A percentile compares a stretch with the other conserved stretches of the same genome.
These are phyloP conservation scores for Augochlora pura DNA, from an alignment of 1,140 invertebrate species.

Conservation along the genomic window DNA sequence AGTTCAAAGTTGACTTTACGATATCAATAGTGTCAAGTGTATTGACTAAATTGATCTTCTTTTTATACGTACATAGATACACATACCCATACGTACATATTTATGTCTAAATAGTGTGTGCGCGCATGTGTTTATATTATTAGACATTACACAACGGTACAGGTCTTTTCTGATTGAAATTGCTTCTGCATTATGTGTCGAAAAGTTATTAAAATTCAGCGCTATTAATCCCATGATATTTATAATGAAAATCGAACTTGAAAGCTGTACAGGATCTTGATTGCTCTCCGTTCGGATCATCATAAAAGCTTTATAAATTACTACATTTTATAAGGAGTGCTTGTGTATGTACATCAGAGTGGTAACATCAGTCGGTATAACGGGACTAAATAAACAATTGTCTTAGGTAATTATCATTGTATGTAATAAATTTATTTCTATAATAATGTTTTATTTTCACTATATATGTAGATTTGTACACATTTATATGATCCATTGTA, in stretches of 20 bases:
- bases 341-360: constrained; percentile 29
- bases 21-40: constrained; percentile 41
- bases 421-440: constrained; percentile 49
- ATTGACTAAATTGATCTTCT: constrained; percentile 17
- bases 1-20: constrained; percentile 53
- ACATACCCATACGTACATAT: constrained; percentile 13
- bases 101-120: constrained; percentile 14
- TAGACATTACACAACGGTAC: not conserved
- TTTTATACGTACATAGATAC: not conserved
- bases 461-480: constrained; percentile 18
- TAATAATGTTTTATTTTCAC: constrained; percentile 18
- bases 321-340: constrained; percentile 22
- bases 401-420: constrained; percentile 38
- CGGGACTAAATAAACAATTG: constrained; percentile 29
- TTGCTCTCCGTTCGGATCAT: not conserved
- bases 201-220: constrained; percentile 22
- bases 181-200: constrained; percentile 44
- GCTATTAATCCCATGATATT: constrained; percentile 32
- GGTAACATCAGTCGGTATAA: constrained; percentile 29
- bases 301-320: constrained; percentile 29
- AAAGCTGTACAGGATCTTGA: not conserved
- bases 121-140: constrained; percentile 12
- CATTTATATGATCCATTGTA: constrained; percentile 9
- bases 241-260: constrained; percentile 25
- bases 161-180: constrained; percentile 21